Evolutionary conservation across 1,140 invertebrate species (phyloP), one percentile per base, ranked within the genome.

Genomic region (Cylas formicarius): DNA sequence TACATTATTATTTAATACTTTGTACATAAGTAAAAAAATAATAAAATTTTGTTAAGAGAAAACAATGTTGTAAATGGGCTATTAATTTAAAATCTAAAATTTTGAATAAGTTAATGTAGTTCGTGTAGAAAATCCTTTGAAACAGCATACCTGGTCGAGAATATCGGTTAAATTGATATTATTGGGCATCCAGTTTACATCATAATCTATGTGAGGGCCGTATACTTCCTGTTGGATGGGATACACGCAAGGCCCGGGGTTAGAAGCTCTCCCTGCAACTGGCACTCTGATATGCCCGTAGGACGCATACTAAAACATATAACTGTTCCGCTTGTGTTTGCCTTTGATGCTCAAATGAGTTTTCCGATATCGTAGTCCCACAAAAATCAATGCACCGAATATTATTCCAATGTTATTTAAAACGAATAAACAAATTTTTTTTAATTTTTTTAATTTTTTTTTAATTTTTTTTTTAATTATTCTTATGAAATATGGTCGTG

Each of bases 121-220:
- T 11, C 27, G 27, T 28, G n/a, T 11, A 28, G 16, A 11, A 28
- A 28, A 28, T 14, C 11, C 4, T 28, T 11, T 14, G 16, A 4
- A 11, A 11, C 11, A 28, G 16, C 2, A 18, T n/a, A 48, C 44
- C 34, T 36, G 41, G 23, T 44, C 41, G n/a, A 39, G 11, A n/a
- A 48, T 16, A 13, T 50, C 45, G 3, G 41, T 39, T 16, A 48
- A 43, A 16, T 51, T 48, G 7, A 51, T 47, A 46, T 51, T 42
- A 19, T 48, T 46, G 0, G 48, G 46, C 19, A 51, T 49, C 53
- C 48, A 51, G 13, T 29, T 32, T 18, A 55, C 20, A 20, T 43
- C 51, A 32, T 50, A 45, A 29, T 50, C 49, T 9, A 50, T 44
- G 33, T 43, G 37, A 6, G 42, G 38, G 3, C 48, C 53, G 19